Conservation (phyloP, 2,113 vertebrate species). For the Conger conger region DNA sequence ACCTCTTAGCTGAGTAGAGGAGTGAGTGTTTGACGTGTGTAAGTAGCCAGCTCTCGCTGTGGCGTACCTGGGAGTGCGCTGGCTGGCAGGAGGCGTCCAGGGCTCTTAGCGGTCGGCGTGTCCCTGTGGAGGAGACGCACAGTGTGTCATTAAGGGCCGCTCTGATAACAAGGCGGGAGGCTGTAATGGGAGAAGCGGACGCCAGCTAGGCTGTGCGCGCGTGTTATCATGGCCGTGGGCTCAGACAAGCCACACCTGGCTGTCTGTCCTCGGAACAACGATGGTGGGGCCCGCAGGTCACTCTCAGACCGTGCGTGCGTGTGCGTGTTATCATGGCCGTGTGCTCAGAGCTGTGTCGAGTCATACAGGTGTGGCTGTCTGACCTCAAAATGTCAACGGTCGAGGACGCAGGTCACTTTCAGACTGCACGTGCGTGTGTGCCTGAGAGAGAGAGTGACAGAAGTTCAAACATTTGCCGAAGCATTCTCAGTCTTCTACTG, state of each 20-base stretch:
- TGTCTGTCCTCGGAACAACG: too few relatives aligned
- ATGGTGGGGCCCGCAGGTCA: too few relatives aligned
- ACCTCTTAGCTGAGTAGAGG: neutral
- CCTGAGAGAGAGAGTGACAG: too few relatives aligned
- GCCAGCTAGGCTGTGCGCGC: too few relatives aligned
- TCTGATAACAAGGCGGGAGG: neutral
- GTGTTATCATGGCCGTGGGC: too few relatives aligned
- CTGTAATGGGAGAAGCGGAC: too few relatives aligned
- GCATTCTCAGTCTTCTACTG: neutral
- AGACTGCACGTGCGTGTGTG: neutral
- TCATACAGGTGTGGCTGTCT: neutral
- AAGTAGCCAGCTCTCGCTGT: neutral
- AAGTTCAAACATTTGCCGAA: neutral
- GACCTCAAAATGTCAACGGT: too few relatives aligned
- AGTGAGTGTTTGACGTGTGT: neutral
- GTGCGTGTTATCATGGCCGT: neutral
- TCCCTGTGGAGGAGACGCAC: neutral
- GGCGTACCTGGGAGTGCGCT: neutral
- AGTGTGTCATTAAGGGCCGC: neutral
- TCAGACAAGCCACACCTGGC: too few relatives aligned
- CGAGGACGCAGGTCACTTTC: neutral
- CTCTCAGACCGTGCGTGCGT: neutral
- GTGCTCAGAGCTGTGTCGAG: neutral
- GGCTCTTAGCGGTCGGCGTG: neutral
- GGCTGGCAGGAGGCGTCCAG: neutral